These are phyloP conservation scores for Oostethus manadensis DNA, from an alignment of 2,113 vertebrate species.

Conservation along the genomic window DNA sequence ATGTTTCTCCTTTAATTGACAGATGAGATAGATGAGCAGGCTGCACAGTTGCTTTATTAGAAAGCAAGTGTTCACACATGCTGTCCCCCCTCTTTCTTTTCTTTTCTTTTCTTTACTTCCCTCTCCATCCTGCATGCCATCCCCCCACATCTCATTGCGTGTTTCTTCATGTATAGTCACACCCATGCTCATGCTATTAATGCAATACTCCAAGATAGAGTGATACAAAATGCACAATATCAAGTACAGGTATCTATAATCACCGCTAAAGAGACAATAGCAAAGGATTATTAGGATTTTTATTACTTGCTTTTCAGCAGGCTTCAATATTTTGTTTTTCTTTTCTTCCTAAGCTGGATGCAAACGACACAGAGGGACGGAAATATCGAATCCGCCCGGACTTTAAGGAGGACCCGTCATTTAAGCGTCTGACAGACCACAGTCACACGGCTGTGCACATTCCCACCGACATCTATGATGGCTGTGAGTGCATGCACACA, in stretches of 20 bases:
- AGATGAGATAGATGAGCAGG: constrained; percentile 65
- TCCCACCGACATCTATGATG: constrained; percentile 97
- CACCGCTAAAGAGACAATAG: no score
- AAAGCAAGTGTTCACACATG: constrained; percentile 53
- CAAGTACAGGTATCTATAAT: neutral
- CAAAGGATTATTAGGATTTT: no score
- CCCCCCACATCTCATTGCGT: constrained; percentile 38
- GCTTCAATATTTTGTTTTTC: constrained; percentile 1
- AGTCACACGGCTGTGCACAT: constrained; percentile 96
- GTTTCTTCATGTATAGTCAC: constrained; percentile 29
- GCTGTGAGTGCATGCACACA: constrained; percentile 81
- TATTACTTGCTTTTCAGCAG: neutral
- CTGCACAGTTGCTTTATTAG: constrained; percentile 69
- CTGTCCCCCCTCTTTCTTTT: constrained; percentile 16
- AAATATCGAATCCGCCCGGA: constrained; percentile 83
- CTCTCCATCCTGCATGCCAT: constrained; percentile 25
- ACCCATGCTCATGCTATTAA: constrained; percentile 35
- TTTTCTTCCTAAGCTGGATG: constrained; percentile 74
- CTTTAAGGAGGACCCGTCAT: constrained; percentile 87
- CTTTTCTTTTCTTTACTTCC: constrained; percentile 6
- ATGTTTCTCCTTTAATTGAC: constrained; percentile 62
- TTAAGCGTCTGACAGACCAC: constrained; percentile 85
- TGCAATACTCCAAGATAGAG: constrained; percentile 11
- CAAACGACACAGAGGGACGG: constrained; percentile 85
- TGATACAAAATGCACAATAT: constrained; percentile 2